Evolutionary conservation across 2,888 invertebrate species (phyloP).

Genomic region (Sesamia inferens): DNA sequence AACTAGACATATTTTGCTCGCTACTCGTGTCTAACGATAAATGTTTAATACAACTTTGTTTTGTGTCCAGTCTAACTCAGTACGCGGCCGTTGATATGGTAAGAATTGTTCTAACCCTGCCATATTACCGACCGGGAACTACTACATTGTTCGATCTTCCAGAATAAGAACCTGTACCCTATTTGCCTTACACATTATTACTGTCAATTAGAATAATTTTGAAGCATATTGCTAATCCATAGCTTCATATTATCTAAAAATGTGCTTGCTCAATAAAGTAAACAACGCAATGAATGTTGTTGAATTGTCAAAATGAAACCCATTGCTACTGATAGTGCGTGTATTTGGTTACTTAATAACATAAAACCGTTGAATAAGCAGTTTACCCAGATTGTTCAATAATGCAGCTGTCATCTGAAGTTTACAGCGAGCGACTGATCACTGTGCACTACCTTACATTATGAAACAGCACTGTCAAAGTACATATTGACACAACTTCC

Average conservation of each 20-base stretch:
- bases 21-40: constrained; percentile 24
- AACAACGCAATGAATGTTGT: no score
- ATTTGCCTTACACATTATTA: no score
- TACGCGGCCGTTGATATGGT: not conserved
- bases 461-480: constrained; percentile 12
- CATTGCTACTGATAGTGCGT: no score
- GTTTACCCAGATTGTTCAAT: constrained; percentile 62
- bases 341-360: constrained; percentile 8
- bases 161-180: constrained; percentile 5
- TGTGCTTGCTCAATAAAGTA: no score
- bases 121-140: not conserved
- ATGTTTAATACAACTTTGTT: constrained; percentile 8
- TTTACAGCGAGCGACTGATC: constrained; percentile 42
- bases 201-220: no score
- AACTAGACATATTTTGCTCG: constrained; percentile 32
- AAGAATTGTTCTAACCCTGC: not conserved
- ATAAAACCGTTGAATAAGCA: constrained; percentile 14
- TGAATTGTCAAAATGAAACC: no score
- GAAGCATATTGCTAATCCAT: no score
- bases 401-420: constrained; percentile 41
- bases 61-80: constrained; percentile 13
- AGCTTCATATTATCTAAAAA: no score
- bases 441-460: constrained; percentile 22
- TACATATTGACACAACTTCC: constrained; percentile 1
- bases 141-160: not conserved